Evolutionary conservation across 2,888 invertebrate genomes (phyloP), one percentile per base, ranked within the genome.

Genomic region (Rhodophaea formosa): DNA sequence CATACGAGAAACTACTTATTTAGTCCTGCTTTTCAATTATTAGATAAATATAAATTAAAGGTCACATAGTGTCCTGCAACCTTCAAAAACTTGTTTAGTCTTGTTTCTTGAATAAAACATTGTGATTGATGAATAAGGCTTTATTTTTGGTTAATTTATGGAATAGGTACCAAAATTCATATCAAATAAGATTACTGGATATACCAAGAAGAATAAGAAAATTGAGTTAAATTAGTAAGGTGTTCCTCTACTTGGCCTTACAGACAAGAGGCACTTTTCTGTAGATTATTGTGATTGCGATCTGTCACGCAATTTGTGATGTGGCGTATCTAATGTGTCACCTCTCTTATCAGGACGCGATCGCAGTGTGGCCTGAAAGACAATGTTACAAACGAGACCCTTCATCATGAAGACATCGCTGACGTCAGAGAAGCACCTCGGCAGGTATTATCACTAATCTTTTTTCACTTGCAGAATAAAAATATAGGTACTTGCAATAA

Each of bases 341-440:
- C 23, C 23, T 23, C 23, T 3, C 54, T 58, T 68, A 65, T 64
- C 74, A 88, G 88, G 66, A 74, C 73, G 57, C 73, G 61, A 59
- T 82, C 88, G 29, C 82, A 84, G 60, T 89, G 88, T 62, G 77
- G 66, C 42, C 51, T 69, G 17, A 76, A 69, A 58, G 68, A 71
- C 59, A 79, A 79, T 15, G 63, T 80, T 45, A 71, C 74, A 58
- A 89, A 89, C 66, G 72, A 70, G 56, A 84, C 82, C 53, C 69
- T 85, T 29, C 66, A 63, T 52, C 82, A 80, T 56, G 79, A 71
- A 44, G 85, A 87, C 65, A 82, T 84, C 17, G 66, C 84, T 15
- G 81, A 88, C 62, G 82, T 88, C 16, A 77, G 84, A 57, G 79
- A 86, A 64, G 84, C 82, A 30, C 86, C 85, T 10, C 78, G 85